Conservation (phyloP, 2,888 invertebrate genomes). For the Acrobasis suavella region DNA sequence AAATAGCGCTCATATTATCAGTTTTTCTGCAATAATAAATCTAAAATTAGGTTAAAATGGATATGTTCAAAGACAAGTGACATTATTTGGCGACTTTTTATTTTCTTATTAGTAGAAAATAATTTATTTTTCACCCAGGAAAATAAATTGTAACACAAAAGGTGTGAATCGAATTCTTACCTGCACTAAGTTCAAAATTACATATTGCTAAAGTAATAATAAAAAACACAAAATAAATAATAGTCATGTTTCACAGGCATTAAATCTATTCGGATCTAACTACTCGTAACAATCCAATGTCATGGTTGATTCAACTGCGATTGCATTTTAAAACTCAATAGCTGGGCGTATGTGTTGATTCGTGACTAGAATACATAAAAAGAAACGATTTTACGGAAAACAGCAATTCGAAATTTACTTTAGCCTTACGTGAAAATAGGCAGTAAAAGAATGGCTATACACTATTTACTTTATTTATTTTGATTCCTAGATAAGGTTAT, state of each 20-base stretch:
- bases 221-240: slow-evolving; percentile 1
- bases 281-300: background rate
- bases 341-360: background rate
- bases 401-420: background rate
- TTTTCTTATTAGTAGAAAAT: too few relatives aligned
- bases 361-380: background rate
- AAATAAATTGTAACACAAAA: too few relatives aligned
- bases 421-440: background rate
- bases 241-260: slow-evolving; percentile 1
- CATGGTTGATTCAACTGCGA: slow-evolving; percentile 10
- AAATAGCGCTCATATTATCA: too few relatives aligned
- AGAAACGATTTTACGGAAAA: background rate
- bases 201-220: background rate
- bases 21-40: too few relatives aligned
- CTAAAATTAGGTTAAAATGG: too few relatives aligned
- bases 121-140: too few relatives aligned
- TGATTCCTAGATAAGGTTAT: too few relatives aligned
- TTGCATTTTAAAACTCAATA: background rate
- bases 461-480: too few relatives aligned
- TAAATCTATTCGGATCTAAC: background rate
- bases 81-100: too few relatives aligned
- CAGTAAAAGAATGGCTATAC: background rate
- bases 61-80: too few relatives aligned
- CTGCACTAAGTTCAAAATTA: background rate
- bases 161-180: background rate